Evolutionary conservation across 2,888 invertebrate genomes (phyloP).

Genomic region (Lepeophtheirus nordmannii): DNA sequence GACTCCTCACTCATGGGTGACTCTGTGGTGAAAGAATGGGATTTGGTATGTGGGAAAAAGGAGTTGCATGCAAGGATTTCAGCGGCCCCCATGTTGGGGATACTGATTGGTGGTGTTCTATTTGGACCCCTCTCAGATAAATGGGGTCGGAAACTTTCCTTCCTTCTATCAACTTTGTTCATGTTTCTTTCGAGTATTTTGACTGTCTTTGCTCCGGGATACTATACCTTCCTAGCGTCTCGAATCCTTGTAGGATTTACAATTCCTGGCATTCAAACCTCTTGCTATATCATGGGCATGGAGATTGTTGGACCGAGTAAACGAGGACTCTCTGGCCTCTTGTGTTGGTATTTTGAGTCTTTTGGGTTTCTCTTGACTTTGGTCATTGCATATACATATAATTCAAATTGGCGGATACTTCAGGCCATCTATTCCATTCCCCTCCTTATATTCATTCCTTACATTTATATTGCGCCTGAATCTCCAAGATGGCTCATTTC

Average conservation of each 20-base stretch:
- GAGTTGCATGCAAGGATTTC: slow-evolving; percentile 2
- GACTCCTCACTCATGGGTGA: slow-evolving; percentile 3
- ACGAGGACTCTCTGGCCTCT: slow-evolving; percentile 21
- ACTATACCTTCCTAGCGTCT: background rate
- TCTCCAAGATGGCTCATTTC: slow-evolving; percentile 16
- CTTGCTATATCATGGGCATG: slow-evolving; percentile 23
- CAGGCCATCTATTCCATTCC: slow-evolving; percentile 18
- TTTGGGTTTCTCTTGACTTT: slow-evolving; percentile 8
- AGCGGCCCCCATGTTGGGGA: slow-evolving; percentile 21
- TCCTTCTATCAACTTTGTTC: slow-evolving; percentile 11
- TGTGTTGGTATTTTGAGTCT: slow-evolving; percentile 24
- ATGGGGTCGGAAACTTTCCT: slow-evolving; percentile 17
- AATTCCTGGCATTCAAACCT: slow-evolving; percentile 20
- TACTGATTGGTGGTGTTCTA: slow-evolving; percentile 17
- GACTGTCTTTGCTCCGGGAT: background rate
- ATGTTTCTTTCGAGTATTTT: slow-evolving; percentile 6
- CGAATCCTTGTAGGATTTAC: slow-evolving; percentile 14
- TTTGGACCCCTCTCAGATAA: slow-evolving; percentile 22
- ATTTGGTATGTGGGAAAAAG: slow-evolving; percentile 10
- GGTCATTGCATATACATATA: slow-evolving; percentile 9
- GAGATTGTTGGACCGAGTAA: slow-evolving; percentile 23
- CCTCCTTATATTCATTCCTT: background rate
- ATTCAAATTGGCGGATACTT: slow-evolving; percentile 18
- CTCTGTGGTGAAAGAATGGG: slow-evolving; percentile 10
- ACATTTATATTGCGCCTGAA: slow-evolving; percentile 18